phyloP scores from a whole-genome alignment of 2,797 vertebrate genomes.

The Gymnoscopelus braueri region DNA sequence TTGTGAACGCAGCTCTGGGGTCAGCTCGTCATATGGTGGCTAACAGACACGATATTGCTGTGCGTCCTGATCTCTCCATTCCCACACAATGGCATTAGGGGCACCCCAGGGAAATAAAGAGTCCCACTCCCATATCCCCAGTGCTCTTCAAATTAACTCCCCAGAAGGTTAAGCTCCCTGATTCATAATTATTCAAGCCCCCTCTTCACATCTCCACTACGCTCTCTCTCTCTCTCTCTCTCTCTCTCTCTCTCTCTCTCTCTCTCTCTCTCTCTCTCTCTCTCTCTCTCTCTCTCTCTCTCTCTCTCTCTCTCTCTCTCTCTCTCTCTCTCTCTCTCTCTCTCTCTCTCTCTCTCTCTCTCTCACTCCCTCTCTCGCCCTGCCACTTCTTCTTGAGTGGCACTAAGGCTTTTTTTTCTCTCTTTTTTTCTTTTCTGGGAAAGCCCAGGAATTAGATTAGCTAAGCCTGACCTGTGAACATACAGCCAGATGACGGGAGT shows the following conservation, averaged over 20 bases:
- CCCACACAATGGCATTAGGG: constrained; percentile 85
- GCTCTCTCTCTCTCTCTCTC: constrained; percentile 55
- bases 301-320: constrained; percentile 56
- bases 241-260: constrained; percentile 25
- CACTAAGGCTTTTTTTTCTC: constrained; percentile 70
- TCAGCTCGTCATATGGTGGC: constrained; percentile 85
- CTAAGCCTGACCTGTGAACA: constrained; percentile 81
- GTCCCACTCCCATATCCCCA: constrained; percentile 77
- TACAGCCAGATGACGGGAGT: constrained; percentile 78
- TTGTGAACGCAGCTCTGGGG: constrained; percentile 73
- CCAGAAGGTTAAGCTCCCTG: constrained; percentile 85
- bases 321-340: constrained; percentile 20
- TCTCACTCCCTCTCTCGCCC: constrained; percentile 48
- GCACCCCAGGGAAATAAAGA: constrained; percentile 87
- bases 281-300: constrained; percentile 55
- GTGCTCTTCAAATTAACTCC: constrained; percentile 87
- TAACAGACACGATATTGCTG: constrained; percentile 87
- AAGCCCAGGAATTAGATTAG: constrained; percentile 85
- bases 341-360: constrained; percentile 50
- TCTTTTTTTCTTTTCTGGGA: constrained; percentile 63
- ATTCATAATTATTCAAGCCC: constrained; percentile 86
- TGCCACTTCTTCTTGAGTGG: constrained; percentile 81
- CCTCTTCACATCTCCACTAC: constrained; percentile 39
- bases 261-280: constrained; percentile 44
- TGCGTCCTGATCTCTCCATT: constrained; percentile 85